Conservation (phyloP, 2,113 vertebrate genomes). For the Callospermophilus lateralis region DNA sequence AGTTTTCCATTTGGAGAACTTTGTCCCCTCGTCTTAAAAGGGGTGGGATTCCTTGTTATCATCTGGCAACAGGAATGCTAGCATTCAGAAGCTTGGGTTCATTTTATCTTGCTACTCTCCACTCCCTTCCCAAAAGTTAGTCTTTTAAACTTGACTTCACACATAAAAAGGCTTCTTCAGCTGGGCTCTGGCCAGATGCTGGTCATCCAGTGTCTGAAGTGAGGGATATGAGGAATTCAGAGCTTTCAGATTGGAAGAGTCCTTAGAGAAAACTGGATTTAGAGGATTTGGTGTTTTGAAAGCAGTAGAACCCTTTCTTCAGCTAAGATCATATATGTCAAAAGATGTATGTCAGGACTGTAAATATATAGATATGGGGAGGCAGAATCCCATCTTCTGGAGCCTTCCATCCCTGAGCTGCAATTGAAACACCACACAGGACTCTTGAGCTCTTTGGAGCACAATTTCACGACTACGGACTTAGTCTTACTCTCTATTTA, state of each 20-base stretch:
- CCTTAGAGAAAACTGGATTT: background rate
- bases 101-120: background rate
- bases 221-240: background rate
- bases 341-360: too few species aligned
- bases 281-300: background rate
- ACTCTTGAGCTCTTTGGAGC: background rate
- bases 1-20: background rate
- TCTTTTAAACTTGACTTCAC: conserved; percentile 32
- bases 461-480: background rate
- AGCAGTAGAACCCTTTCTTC: background rate
- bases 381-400: background rate
- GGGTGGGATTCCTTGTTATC: background rate
- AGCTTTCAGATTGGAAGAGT: background rate
- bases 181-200: background rate
- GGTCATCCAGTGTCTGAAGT: background rate
- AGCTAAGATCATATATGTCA: background rate
- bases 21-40: background rate
- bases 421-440: background rate
- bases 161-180: background rate
- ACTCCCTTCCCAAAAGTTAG: background rate
- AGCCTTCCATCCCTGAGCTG: background rate
- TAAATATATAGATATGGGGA: too few species aligned
- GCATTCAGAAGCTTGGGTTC: background rate
- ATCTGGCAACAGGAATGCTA: background rate
- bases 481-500: background rate